Percentiles rank a stretch among this genome's conserved stretches.
phyloP scores from a whole-genome alignment of 2,888 invertebrate species.

The Oligia fasciuncula region DNA sequence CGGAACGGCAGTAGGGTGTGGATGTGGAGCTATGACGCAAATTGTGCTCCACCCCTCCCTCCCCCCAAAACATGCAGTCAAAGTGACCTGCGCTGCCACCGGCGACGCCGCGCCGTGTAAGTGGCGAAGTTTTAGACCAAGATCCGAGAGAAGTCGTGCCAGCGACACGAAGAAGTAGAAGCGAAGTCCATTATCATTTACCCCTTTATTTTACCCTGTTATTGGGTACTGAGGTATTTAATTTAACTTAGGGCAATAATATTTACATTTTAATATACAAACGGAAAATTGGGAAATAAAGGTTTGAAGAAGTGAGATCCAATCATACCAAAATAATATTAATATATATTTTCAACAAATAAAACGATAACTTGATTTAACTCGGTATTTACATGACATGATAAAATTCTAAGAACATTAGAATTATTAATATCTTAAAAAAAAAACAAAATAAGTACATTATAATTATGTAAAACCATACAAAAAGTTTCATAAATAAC shows the following conservation, averaged over 20 bases:
- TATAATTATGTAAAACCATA: background rate
- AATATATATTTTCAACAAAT: slow-evolving; percentile 52
- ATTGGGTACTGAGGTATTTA: background rate
- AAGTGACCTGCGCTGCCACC: too few species aligned
- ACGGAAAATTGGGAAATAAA: slow-evolving; percentile 1
- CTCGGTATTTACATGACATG: slow-evolving; percentile 43
- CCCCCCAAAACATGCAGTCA: too few species aligned
- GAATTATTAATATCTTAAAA: slow-evolving; percentile 1
- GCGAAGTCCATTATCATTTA: background rate
- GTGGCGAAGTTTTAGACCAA: too few species aligned
- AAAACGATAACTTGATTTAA: slow-evolving; percentile 17
- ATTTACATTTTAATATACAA: background rate
- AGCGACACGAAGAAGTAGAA: background rate
- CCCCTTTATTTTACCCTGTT: background rate
- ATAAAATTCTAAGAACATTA: slow-evolving; percentile 27
- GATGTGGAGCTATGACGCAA: too few species aligned
- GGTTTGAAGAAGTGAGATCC: slow-evolving; percentile 15
- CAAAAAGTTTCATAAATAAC: slow-evolving; percentile 23
- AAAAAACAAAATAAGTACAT: slow-evolving; percentile 30
- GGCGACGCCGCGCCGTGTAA: too few species aligned
- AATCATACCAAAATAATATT: slow-evolving; percentile 32
- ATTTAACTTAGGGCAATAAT: background rate
- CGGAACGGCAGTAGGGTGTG: too few species aligned
- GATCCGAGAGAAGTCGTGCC: background rate
- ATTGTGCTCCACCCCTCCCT: too few species aligned